Evolutionary conservation across 2,888 invertebrate genomes (phyloP), one percentile per base, ranked within the genome.

Genomic region (Andrena camellia): DNA sequence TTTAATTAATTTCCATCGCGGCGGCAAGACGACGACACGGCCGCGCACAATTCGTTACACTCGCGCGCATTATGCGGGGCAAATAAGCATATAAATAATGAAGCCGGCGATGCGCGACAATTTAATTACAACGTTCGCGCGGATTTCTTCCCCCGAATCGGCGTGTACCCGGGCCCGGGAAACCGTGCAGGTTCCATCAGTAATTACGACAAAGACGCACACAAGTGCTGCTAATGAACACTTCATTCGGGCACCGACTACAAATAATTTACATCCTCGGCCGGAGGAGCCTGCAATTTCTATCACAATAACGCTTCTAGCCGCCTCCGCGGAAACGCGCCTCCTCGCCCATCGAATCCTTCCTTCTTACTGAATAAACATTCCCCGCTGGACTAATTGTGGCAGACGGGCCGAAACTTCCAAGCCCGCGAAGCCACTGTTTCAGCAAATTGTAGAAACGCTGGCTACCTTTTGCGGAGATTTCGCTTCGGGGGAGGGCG

Each of bases 211-310:
- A 81, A 78, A 78, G 79, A 85, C 60, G 74, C 57, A 57, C 73
- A 77, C 85, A 85, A 87, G 71, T 76, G 75, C 80, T 78, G 83
- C 80, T 86, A 86, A 84, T 83, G 86, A 84, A 86, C 84, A 79
- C 77, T 81, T 83, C 86, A 78, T 83, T 82, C 79, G 71, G 63
- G 54, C 72, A 60, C 67, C 35, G 78, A 79, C 83, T 82, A 84
- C 71, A 84, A 81, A 78, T 84, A 78, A 79, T 83, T 86, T 64
- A 71, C 81, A 85, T 77, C 77, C 83, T 74, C 64, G 74, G 64
- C 52, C 76, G 59, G 70, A 70, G 35, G 60, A 72, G 69, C 73
- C 73, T 67, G 77, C 70, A 70, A 81, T 81, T 76, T 72, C 68
- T 72, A 67, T 81, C 77, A 64, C 76, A 69, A 81, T 83, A 76